These are phyloP conservation scores for Sceloporus undulatus DNA, from an alignment of 2,113 vertebrate genomes.

Conservation along the genomic window DNA sequence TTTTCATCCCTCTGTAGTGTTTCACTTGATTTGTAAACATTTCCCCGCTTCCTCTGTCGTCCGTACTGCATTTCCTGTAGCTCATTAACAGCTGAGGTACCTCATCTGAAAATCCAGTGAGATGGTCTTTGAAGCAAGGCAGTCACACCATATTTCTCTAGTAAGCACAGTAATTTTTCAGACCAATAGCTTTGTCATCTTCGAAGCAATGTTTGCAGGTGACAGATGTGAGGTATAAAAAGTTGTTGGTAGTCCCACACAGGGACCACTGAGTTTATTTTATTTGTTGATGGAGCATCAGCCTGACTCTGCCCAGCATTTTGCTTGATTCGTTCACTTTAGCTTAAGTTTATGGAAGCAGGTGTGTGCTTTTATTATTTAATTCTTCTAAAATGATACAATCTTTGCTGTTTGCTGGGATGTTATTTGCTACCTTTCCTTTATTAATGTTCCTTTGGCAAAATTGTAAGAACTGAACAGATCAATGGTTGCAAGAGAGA, in stretches of 20 bases:
- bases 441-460: neutral
- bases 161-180: conserved; percentile 21
- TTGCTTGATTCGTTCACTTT: conserved; percentile 41
- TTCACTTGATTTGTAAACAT: conserved; percentile 31
- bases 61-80: conserved; percentile 22
- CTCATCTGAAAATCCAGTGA: neutral
- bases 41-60: conserved; percentile 19
- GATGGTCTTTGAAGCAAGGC: conserved; percentile 2
- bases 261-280: conserved; percentile 3
- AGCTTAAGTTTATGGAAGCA: conserved; percentile 7
- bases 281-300: neutral
- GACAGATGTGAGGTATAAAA: conserved; percentile 36
- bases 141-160: neutral
- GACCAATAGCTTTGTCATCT: conserved; percentile 3
- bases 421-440: conserved; percentile 1
- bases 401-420: neutral
- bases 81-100: conserved; percentile 13
- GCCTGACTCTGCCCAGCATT: conserved; percentile 12
- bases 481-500: neutral
- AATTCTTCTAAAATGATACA: conserved; percentile 34
- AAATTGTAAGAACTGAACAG: neutral
- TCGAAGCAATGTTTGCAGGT: conserved; percentile 14
- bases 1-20: neutral
- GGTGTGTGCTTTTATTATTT: conserved; percentile 32
- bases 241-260: neutral